Percentiles rank a stretch among this genome's conserved stretches.
phyloP scores from a whole-genome alignment of 1,140 invertebrate genomes.

The Belonocnema kinseyi region DNA sequence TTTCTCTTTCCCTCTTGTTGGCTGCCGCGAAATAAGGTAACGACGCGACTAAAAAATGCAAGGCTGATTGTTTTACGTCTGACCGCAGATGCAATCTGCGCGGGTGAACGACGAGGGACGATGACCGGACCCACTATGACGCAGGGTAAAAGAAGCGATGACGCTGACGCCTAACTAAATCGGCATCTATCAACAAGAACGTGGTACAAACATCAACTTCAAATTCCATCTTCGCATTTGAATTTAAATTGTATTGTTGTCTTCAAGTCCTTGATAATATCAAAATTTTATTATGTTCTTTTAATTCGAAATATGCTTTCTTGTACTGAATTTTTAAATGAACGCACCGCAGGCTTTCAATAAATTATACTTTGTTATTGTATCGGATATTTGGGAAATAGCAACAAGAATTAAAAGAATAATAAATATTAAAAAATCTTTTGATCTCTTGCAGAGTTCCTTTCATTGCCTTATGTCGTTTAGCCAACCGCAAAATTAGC shows the following conservation, averaged over 20 bases:
- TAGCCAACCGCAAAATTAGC: constrained; percentile 60
- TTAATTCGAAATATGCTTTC: background rate
- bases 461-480: constrained; percentile 54
- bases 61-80: constrained; percentile 64
- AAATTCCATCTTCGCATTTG: constrained; percentile 1
- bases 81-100: constrained; percentile 62
- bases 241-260: constrained; percentile 7
- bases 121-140: constrained; percentile 40
- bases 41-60: constrained; percentile 57
- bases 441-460: background rate
- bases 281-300: background rate
- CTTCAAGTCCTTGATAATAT: background rate
- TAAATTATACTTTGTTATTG: too few relatives aligned
- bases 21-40: constrained; percentile 53
- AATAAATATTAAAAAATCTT: too few relatives aligned
- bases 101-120: constrained; percentile 47
- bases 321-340: too few relatives aligned
- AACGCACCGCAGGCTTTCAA: too few relatives aligned
- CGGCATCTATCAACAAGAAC: background rate
- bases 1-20: background rate
- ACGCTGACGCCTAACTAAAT: constrained; percentile 14
- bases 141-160: constrained; percentile 37
- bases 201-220: background rate
- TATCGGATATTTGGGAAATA: too few relatives aligned
- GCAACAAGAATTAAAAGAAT: too few relatives aligned